phyloP scores from a whole-genome alignment of 1,140 invertebrate species.

The Lanistes nyassanus region DNA sequence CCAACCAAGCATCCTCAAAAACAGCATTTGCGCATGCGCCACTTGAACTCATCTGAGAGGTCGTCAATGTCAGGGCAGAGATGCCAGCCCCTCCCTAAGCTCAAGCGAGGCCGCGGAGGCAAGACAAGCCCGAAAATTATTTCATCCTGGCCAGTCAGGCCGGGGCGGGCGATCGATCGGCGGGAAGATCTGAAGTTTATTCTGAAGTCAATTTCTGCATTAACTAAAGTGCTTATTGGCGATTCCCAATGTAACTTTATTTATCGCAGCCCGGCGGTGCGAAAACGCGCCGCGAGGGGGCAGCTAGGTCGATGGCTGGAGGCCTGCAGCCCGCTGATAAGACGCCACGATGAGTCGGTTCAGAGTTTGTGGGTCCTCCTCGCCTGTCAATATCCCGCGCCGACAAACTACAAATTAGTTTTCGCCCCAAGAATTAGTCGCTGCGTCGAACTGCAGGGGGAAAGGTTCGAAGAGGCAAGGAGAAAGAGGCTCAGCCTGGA shows the following conservation, averaged over 20 bases:
- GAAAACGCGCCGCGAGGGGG: background rate
- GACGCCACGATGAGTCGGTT: background rate
- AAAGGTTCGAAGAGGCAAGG: too few species aligned
- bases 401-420: constrained; percentile 27
- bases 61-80: constrained; percentile 5
- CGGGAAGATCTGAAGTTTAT: constrained; percentile 25
- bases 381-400: constrained; percentile 24
- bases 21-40: too few species aligned
- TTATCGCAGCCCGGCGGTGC: constrained; percentile 25
- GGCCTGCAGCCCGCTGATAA: constrained; percentile 13
- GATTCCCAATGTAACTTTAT: constrained; percentile 30
- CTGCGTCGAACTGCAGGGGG: too few species aligned
- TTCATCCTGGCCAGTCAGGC: constrained; percentile 21
- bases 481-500: too few species aligned
- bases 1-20: too few species aligned
- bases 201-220: constrained; percentile 30
- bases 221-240: constrained; percentile 33
- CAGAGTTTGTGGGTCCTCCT: background rate
- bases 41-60: background rate
- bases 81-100: constrained; percentile 1
- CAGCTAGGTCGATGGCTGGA: background rate
- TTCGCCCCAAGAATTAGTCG: background rate
- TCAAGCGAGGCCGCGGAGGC: background rate
- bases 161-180: background rate
- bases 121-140: constrained; percentile 24